Evolutionary conservation across 2,888 invertebrate species (phyloP), one percentile per base, ranked within the genome.

Genomic region (Seira musarum): DNA sequence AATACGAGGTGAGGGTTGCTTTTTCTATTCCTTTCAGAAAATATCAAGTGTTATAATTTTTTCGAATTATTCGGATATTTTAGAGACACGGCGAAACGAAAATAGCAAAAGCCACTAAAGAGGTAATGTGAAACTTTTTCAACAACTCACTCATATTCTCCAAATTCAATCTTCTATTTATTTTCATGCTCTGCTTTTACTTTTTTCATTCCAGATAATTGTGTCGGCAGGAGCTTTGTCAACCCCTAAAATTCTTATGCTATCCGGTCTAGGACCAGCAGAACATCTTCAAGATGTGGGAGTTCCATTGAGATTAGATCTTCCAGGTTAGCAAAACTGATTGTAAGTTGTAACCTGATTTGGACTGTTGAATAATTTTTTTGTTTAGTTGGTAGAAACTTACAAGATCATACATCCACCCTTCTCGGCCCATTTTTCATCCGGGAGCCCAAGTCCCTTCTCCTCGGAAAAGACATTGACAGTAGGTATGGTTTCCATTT

Each of bases 351-450:
- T n/a, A n/a, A n/a, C 30, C 8, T 8, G 30, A 30, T 30, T 5
- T 5, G 8, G 3, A 30, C 30, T n/a, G n/a, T n/a, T n/a, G n/a
- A n/a, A n/a, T n/a, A n/a, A n/a, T n/a, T n/a, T n/a, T n/a, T n/a
- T n/a, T n/a, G n/a, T n/a, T n/a, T n/a, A 30, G 83, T 85, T 15
- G 85, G 85, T 21, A 71, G 78, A 19, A 85, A 85, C 53, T 61
- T 85, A 0, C 85, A 85, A 64, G 85, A 85, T 24, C 85, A 85
- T 57, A 24, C 84, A 1, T 61, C 67, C 21, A 82, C 82, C 10
- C 24, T 78, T 0, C 53, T 71, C 1, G 85, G 85, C 0, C 85
- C 85, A 10, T 85, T 85, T 61, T 81, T 82, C 53, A 80, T 83
- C 0, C 78, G 83, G 19, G 81, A 84, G 2, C 67, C 71, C 0